These are phyloP conservation scores for Stenchaetothrips biformis DNA, from an alignment of 2,888 invertebrate species.

Conservation along the genomic window DNA sequence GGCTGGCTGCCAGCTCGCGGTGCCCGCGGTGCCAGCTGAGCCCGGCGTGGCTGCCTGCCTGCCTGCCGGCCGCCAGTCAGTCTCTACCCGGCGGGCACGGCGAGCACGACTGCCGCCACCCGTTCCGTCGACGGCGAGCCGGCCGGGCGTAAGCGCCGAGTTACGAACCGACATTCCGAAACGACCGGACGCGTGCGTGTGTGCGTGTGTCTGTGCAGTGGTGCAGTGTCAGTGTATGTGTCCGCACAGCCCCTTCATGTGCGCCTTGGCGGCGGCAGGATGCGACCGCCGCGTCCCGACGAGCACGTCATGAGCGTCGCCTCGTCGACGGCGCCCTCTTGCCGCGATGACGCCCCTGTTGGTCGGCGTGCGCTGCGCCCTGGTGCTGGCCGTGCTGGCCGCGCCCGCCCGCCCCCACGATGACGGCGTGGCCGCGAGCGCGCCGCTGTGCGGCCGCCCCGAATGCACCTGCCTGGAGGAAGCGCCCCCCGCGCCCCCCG, in stretches of 20 bases:
- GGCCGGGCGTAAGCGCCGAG: not conserved
- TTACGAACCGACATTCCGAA: not conserved
- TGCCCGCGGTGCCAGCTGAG: not conserved
- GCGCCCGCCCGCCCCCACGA: not conserved
- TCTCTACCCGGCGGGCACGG: not conserved
- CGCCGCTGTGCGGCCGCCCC: conserved; percentile 53
- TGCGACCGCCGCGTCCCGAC: not conserved
- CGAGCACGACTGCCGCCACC: not conserved
- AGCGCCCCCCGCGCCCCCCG: conserved; percentile 44
- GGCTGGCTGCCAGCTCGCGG: not conserved
- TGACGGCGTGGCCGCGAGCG: conserved; percentile 34
- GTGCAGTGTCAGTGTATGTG: not conserved
- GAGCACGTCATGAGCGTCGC: not conserved
- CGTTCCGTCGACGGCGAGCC: not conserved
- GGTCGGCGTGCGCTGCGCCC: not conserved
- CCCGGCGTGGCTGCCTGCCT: not conserved
- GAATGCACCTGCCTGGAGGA: conserved; percentile 56
- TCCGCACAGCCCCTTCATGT: not conserved
- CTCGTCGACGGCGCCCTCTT: not conserved
- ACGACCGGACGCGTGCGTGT: not conserved
- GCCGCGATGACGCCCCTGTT: not conserved
- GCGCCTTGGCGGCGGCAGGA: not conserved
- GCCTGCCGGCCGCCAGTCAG: not conserved
- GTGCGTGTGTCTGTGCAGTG: not conserved
- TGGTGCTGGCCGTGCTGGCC: not conserved